phyloP scores from a whole-genome alignment of 1,140 invertebrate species.

The Teleogryllus occipitalis region DNA sequence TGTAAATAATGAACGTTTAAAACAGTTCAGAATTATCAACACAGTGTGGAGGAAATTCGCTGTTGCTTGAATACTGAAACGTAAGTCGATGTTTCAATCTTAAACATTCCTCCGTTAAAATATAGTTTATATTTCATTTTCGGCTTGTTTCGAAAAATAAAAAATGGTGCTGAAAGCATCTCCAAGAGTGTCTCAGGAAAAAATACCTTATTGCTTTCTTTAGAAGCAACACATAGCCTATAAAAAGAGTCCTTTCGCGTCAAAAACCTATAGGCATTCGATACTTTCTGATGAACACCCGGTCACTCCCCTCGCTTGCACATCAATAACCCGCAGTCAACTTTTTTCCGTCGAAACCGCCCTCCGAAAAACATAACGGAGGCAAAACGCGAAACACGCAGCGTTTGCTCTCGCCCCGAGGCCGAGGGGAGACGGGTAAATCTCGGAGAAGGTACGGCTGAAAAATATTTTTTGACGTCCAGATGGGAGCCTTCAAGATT shows the following conservation, averaged over 20 bases:
- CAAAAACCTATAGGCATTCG: not conserved
- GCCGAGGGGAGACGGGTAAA: conserved; percentile 8
- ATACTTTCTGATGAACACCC: not conserved
- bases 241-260: not conserved
- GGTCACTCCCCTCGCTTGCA: not conserved
- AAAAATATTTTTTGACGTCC: conserved; percentile 17
- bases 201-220: not conserved
- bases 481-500: conserved; percentile 21
- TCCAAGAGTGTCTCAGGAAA: too few relatives aligned
- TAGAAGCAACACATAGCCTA: conserved; percentile 14
- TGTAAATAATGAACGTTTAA: too few relatives aligned
- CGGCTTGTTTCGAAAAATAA: too few relatives aligned
- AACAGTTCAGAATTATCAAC: too few relatives aligned
- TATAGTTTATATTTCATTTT: too few relatives aligned
- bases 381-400: not conserved
- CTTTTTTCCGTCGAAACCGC: not conserved
- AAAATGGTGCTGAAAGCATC: too few relatives aligned
- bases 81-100: too few relatives aligned
- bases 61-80: too few relatives aligned
- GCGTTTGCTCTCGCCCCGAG: conserved; percentile 30
- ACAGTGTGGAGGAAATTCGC: too few relatives aligned
- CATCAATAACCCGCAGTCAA: not conserved
- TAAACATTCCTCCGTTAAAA: too few relatives aligned
- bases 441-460: not conserved
- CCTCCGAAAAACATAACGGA: not conserved